Evolutionary conservation across 2,113 vertebrate genomes (phyloP).

Genomic region (Chaetodon auriga): DNA sequence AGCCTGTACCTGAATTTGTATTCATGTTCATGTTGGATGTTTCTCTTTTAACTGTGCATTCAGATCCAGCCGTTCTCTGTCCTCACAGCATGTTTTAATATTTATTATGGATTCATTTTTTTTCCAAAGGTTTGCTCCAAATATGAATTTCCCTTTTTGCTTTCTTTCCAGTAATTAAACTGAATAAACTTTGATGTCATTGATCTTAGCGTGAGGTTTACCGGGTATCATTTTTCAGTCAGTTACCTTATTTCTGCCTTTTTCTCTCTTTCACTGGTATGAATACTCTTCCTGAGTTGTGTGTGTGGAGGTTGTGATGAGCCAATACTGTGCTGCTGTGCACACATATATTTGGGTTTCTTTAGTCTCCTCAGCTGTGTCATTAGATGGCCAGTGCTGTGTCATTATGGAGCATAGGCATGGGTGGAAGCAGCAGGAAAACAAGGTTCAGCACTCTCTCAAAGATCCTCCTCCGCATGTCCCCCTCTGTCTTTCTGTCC

Average conservation of each 20-base stretch:
- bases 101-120: background rate
- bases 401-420: constrained; percentile 75
- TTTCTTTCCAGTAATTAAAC: background rate
- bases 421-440: constrained; percentile 77
- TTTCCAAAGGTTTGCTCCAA: background rate
- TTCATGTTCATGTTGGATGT: background rate
- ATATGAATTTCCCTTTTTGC: background rate
- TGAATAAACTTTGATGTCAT: background rate
- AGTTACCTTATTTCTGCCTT: background rate
- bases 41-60: background rate
- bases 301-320: constrained; percentile 46
- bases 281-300: constrained; percentile 40
- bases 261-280: background rate
- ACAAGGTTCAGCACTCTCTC: constrained; percentile 66
- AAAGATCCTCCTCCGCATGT: constrained; percentile 71
- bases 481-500: constrained; percentile 57
- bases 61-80: background rate
- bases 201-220: background rate
- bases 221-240: background rate
- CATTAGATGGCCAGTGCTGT: constrained; percentile 76
- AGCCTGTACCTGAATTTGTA: background rate
- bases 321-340: constrained; percentile 45
- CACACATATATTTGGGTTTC: constrained; percentile 55
- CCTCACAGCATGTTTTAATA: background rate
- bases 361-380: constrained; percentile 67